These are phyloP conservation scores for Xestia sexstrigata DNA, from an alignment of 2,888 invertebrate genomes.

Conservation along the genomic window DNA sequence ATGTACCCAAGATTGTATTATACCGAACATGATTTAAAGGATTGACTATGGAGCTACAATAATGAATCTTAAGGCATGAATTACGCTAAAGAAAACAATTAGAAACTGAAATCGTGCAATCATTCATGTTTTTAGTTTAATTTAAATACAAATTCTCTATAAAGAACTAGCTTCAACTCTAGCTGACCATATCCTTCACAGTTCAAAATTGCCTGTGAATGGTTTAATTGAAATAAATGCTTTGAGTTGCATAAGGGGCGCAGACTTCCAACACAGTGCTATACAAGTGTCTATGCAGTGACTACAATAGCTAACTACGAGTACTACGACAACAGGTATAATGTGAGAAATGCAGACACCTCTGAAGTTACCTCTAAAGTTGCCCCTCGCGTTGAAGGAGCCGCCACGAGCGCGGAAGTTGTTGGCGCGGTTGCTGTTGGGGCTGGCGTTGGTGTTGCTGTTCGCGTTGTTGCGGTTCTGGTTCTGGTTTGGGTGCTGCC, in stretches of 20 bases:
- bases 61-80: no score
- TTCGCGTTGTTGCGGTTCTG: conserved; percentile 78
- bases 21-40: neutral
- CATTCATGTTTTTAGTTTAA: no score
- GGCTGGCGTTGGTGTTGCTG: conserved; percentile 71
- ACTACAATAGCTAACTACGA: conserved; percentile 28
- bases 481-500: conserved; percentile 82
- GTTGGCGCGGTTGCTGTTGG: conserved; percentile 69
- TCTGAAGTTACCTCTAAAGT: conserved; percentile 81
- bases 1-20: neutral
- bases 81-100: no score
- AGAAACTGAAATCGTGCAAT: no score
- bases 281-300: conserved; percentile 39
- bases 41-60: neutral
- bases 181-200: neutral
- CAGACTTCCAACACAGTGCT: neutral
- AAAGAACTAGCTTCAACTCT: neutral
- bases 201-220: neutral
- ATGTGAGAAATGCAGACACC: conserved; percentile 41
- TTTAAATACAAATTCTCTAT: no score
- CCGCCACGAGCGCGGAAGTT: conserved; percentile 83
- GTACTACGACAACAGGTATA: conserved; percentile 56
- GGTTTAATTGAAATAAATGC: neutral
- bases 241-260: conserved; percentile 1
- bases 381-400: conserved; percentile 80